Percentiles rank a stretch among this genome's conserved stretches.
These are phyloP conservation scores for Trachythela sp. DNA, from an alignment of 64 coral and sea anemone genomes.

Conservation along the genomic window DNA sequence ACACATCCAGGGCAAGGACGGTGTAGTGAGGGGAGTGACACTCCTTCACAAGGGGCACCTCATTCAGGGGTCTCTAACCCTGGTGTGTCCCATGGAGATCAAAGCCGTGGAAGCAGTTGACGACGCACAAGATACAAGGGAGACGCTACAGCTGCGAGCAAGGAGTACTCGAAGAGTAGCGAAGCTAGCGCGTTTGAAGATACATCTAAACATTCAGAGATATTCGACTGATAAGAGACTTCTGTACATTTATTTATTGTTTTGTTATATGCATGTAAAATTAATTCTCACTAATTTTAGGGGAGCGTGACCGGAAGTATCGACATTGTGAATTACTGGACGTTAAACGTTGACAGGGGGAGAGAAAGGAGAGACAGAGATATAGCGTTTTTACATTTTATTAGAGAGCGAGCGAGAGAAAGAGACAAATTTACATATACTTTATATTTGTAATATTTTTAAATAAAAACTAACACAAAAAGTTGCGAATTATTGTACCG, in stretches of 20 bases:
- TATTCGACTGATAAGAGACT: not conserved
- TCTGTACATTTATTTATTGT: not conserved
- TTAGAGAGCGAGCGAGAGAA: too few relatives aligned
- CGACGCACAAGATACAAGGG: not conserved
- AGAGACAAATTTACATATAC: too few relatives aligned
- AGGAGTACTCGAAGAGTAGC: not conserved
- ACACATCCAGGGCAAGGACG: not conserved
- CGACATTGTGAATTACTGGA: too few relatives aligned
- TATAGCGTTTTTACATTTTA: too few relatives aligned
- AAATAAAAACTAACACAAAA: too few relatives aligned
- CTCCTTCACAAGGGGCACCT: not conserved
- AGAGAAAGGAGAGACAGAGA: too few relatives aligned
- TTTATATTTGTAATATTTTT: too few relatives aligned
- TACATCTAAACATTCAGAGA: not conserved
- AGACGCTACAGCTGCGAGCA: not conserved
- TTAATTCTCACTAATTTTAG: not conserved
- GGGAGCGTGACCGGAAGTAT: not conserved
- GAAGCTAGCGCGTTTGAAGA: not conserved
- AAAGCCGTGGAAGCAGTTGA: not conserved
- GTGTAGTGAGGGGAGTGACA: not conserved
- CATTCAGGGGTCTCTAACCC: not conserved
- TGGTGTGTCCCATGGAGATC: not conserved
- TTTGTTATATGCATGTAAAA: not conserved
- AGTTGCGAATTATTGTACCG: too few relatives aligned
- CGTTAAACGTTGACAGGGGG: not conserved